Percentiles rank a stretch among this genome's conserved stretches.
These are phyloP conservation scores for Chaetops frenatus DNA, from an alignment of 2,113 vertebrate genomes.

Conservation along the genomic window DNA sequence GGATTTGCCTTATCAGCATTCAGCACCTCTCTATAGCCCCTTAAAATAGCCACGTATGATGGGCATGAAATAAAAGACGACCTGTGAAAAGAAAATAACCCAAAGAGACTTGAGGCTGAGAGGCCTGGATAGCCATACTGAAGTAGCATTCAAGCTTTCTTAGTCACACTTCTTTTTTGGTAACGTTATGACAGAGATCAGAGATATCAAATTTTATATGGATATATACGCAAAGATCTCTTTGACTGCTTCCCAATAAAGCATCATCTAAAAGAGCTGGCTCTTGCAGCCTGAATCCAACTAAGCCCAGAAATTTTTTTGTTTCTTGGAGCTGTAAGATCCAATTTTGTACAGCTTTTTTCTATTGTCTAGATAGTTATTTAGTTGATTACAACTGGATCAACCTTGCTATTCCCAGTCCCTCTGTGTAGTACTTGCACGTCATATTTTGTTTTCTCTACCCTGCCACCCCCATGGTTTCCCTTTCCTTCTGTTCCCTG, in stretches of 20 bases:
- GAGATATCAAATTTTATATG: slow-evolving; percentile 13
- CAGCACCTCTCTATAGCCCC: slow-evolving; percentile 37
- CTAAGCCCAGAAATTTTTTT: not conserved
- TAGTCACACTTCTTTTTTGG: slow-evolving; percentile 34
- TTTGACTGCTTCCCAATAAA: not conserved
- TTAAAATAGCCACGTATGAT: slow-evolving; percentile 48
- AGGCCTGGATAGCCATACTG: not conserved
- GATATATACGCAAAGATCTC: not conserved
- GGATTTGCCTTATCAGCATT: slow-evolving; percentile 63
- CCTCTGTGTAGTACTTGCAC: not conserved
- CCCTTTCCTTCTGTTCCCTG: not conserved
- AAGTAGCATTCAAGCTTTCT: slow-evolving; percentile 20
- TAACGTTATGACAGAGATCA: slow-evolving; percentile 1
- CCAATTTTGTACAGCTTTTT: not conserved
- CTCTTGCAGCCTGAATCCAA: not conserved
- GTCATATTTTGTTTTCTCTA: not conserved
- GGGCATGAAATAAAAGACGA: slow-evolving; percentile 28
- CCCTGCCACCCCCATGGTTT: not conserved
- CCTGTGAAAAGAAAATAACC: slow-evolving; percentile 39
- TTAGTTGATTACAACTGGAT: not conserved
- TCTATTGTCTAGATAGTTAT: not conserved
- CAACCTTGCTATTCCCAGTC: not conserved
- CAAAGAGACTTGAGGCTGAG: not conserved
- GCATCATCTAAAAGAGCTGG: not conserved
- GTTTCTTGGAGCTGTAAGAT: not conserved